Percentiles rank a stretch among this genome's conserved stretches.
Conservation (phyloP, 2,113 vertebrate genomes). For the Ornithorhynchus anatinus region DNA sequence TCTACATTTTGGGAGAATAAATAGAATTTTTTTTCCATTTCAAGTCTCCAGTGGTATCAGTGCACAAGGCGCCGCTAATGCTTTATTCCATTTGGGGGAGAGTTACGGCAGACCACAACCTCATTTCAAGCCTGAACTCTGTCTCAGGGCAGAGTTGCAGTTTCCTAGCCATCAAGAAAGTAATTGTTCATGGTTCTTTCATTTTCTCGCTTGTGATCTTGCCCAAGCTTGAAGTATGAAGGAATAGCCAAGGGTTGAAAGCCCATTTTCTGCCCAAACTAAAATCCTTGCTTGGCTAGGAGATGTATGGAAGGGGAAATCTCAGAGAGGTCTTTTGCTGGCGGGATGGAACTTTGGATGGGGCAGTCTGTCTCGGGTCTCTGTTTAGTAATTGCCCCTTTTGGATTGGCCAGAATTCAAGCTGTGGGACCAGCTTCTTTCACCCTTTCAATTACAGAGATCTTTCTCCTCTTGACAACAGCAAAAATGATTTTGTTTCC, state of each 20-base stretch:
- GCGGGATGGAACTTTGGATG: not conserved
- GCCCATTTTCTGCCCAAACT: not conserved
- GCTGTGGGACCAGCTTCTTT: not conserved
- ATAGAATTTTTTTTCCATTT: too few relatives aligned
- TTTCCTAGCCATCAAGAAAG: not conserved
- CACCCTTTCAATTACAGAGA: not conserved
- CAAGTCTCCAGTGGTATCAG: too few relatives aligned
- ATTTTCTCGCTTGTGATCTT: not conserved
- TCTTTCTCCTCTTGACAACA: not conserved
- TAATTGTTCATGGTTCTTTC: not conserved
- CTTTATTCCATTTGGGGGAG: not conserved
- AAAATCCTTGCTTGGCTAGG: not conserved
- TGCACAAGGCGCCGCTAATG: too few relatives aligned
- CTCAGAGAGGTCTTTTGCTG: constrained; percentile 8
- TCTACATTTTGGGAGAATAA: too few relatives aligned
- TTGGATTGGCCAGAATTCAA: not conserved
- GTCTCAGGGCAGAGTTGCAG: not conserved
- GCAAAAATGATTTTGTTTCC: not conserved
- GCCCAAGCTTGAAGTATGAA: constrained; percentile 8
- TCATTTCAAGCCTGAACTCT: not conserved
- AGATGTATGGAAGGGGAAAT: not conserved
- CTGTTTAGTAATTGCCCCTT: not conserved
- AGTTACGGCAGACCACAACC: not conserved
- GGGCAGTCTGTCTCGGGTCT: not conserved
- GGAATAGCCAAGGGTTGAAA: not conserved